Base-by-base conservation (phyloP, 2,797 vertebrate species). In the Coilia nasus region DNA sequence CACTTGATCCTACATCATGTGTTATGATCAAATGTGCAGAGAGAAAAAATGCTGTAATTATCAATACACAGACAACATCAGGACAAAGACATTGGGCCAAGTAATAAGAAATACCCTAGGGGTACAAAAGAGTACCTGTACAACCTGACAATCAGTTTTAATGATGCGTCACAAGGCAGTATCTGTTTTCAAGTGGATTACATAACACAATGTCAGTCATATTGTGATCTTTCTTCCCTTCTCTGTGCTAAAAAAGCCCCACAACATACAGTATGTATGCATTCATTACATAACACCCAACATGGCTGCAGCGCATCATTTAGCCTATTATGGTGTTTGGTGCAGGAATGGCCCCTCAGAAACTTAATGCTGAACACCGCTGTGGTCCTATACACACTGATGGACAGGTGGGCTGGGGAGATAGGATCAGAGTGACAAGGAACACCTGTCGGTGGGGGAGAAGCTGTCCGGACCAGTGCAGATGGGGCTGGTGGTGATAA, bases 401-500 rank as follows among this genome's bases (percentile, higher is more conserved):
- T 21, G n/a, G 88, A 83, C 56, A 84, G 83, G 15, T 31, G 86
- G 88, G 75, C 85, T 57, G 28, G 67, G 83, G 80, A 9, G 46
- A 81, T 87, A 88, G 64, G 84, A 87, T 86, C 60, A 78, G 82
- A 83, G 25, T 28, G 85, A 62, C 78, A 71, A 56, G 41, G 31
- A 64, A 23, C 5, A 59, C 84, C 82, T 90, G 90, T 89, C 81
- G 84, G 83, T 67, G n/a, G 85, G 85, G 83, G 87, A 83, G 86
- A 85, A 85, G 59, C 78, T 75, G 82, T 46, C 75, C 81, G 86
- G 62, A 85, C 90, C 90, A 84, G 91, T 91, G 75, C 84, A 87
- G 84, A 84, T 85, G 90, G 87, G 88, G 90, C 12, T 86, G 88
- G 83, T 82, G 89, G 90, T 91, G 94, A 95, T 95, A 93, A 93